These are phyloP conservation scores for Cynopterus brachyotis DNA, from an alignment of 2,113 vertebrate species.

Conservation along the genomic window DNA sequence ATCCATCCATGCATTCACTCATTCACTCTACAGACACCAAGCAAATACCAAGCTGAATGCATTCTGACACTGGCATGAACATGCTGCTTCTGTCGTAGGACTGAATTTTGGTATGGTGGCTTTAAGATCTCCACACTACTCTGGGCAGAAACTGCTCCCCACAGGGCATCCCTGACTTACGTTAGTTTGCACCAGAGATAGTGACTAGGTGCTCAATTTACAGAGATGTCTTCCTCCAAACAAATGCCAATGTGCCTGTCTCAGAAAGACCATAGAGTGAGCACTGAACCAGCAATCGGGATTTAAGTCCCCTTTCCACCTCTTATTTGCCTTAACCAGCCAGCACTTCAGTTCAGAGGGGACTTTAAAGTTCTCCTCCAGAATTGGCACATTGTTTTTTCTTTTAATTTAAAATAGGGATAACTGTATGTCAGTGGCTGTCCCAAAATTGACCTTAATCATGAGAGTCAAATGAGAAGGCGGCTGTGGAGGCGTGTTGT, in stretches of 20 bases:
- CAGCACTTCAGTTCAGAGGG: neutral
- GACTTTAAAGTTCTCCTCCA: neutral
- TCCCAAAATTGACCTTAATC: neutral
- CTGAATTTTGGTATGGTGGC: neutral
- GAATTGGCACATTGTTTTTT: neutral
- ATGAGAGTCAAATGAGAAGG: neutral
- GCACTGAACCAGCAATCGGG: neutral
- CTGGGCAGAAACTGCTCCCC: conserved; percentile 11
- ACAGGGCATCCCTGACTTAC: neutral
- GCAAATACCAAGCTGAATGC: neutral
- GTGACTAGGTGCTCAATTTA: neutral
- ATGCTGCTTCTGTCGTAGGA: neutral
- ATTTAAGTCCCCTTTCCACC: neutral
- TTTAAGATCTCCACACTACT: neutral
- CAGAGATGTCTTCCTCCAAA: neutral
- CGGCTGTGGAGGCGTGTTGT: accelerated
- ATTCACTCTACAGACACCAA: neutral
- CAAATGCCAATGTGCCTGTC: neutral
- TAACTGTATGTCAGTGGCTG: neutral
- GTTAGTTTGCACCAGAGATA: neutral
- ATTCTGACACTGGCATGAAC: neutral
- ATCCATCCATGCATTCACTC: neutral
- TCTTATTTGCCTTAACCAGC: neutral
- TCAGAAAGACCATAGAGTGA: neutral
- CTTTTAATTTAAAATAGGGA: neutral